Evolutionary conservation across 2,113 vertebrate species (phyloP), one percentile per base, ranked within the genome.

Genomic region (Ciconia maguari): DNA sequence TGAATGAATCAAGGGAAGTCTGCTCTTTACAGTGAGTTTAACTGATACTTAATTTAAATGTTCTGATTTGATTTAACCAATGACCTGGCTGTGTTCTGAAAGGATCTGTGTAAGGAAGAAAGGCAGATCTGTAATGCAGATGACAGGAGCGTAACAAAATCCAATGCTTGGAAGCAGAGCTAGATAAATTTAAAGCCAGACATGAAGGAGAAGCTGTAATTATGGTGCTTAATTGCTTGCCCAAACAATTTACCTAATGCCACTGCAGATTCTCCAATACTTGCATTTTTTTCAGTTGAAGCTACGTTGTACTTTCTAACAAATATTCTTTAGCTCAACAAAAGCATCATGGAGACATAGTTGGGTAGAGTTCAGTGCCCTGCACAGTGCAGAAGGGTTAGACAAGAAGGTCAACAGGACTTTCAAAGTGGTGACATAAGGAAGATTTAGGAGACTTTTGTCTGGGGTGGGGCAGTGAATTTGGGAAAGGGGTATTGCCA

Each of bases 21-120:
- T 92, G 48, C 58, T 83, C 34, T 85, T 90, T 82, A 52, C 41
- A 49, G 41, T 48, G 48, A 72, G 26, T 65, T 94, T 94, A 93
- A 85, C 5, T 88, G 70, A 57, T 87, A 81, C 65, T 92, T 94
- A 58, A 88, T 86, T 94, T 90, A 76, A 93, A 64, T 77, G 78
- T 54, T 95, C 85, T 83, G 15, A 90, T 94, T 92, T 91, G 61
- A 72, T 96, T 93, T 92, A 72, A 82, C 44, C 11, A 49, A 1
- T 36, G 83, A 69, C 65, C 78, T 94, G 92, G 12, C 30, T 76
- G 44, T 49, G 48, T 94, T 94, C 30, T 94, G 81, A 76, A 72
- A 85, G 41, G 25, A 74, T 92, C 87, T 91, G 30, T 4, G 0
- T 52, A 41, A 75, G 16, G 61, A 76, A 54, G n/a, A 80, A 66